Conservation (phyloP, 2,888 invertebrate species). For the Temnothorax unifasciatus region DNA sequence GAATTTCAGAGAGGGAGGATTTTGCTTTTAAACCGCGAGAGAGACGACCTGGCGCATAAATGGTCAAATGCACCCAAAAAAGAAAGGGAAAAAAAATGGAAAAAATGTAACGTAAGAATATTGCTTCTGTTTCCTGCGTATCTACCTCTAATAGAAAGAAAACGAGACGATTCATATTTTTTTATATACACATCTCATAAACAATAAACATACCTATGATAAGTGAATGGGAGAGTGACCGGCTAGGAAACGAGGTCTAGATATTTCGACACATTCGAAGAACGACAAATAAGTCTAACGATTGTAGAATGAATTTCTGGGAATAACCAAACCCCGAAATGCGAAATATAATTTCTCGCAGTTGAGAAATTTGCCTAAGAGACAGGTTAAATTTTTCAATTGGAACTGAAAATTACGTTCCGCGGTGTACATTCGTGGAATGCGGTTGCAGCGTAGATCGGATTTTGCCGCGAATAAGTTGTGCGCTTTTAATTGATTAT, state of each 20-base stretch:
- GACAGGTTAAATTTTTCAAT: slow-evolving; percentile 19
- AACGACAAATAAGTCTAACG: slow-evolving; percentile 39
- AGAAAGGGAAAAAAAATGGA: slow-evolving; percentile 51
- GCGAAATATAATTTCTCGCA: slow-evolving; percentile 20
- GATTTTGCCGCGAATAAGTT: slow-evolving; percentile 39
- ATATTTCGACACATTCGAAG: slow-evolving; percentile 54
- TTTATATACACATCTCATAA: slow-evolving; percentile 81
- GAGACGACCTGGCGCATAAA: slow-evolving; percentile 39
- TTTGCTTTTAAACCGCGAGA: slow-evolving; percentile 53
- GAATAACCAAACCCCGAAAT: slow-evolving; percentile 30
- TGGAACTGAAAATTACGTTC: slow-evolving; percentile 12
- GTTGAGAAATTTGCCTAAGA: background rate
- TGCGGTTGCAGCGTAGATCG: slow-evolving; percentile 13
- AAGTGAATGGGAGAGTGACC: slow-evolving; percentile 65
- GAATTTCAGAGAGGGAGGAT: background rate
- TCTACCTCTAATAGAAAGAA: slow-evolving; percentile 82
- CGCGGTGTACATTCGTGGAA: background rate
- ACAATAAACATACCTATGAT: slow-evolving; percentile 78
- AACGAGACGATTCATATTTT: slow-evolving; percentile 83
- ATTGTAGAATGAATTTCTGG: slow-evolving; percentile 47
- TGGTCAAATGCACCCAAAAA: slow-evolving; percentile 26
- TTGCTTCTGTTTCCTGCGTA: slow-evolving; percentile 83
- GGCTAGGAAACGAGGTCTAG: slow-evolving; percentile 43
- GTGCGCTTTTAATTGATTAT: slow-evolving; percentile 44
- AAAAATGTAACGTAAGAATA: slow-evolving; percentile 71